phyloP scores from a whole-genome alignment of 1,140 invertebrate species.

The Brachionus rotundiformis region DNA sequence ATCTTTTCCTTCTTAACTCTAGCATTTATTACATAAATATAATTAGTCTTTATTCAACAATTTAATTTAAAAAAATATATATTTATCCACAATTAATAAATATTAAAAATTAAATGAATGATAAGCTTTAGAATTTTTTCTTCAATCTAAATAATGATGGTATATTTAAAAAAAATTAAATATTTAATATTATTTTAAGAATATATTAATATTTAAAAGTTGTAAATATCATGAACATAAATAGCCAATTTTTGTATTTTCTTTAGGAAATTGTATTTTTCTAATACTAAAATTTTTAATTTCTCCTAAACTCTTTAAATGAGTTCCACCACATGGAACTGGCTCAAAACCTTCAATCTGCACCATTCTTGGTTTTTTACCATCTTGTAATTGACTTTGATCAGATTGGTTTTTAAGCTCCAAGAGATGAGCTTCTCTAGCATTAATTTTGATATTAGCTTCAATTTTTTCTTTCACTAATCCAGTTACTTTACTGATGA shows the following conservation, averaged over 20 bases:
- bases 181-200: too few species aligned
- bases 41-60: neutral
- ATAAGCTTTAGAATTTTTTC: too few species aligned
- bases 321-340: constrained; percentile 4
- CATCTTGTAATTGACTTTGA: neutral
- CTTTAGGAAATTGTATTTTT: constrained; percentile 1
- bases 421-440: neutral
- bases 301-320: neutral
- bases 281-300: neutral
- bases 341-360: neutral
- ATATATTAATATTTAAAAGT: too few species aligned
- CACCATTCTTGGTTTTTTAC: neutral
- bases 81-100: too few species aligned
- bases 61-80: too few species aligned
- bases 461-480: neutral
- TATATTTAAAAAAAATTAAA: too few species aligned
- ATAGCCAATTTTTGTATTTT: constrained; percentile 8
- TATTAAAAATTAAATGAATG: neutral
- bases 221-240: neutral
- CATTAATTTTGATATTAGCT: neutral
- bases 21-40: neutral
- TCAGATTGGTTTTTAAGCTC: neutral
- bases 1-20: neutral
- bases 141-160: too few species aligned
- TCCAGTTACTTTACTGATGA: neutral